These are phyloP conservation scores for Leucoraja erinaceus DNA, from an alignment of 2,113 vertebrate species.

Conservation along the genomic window DNA sequence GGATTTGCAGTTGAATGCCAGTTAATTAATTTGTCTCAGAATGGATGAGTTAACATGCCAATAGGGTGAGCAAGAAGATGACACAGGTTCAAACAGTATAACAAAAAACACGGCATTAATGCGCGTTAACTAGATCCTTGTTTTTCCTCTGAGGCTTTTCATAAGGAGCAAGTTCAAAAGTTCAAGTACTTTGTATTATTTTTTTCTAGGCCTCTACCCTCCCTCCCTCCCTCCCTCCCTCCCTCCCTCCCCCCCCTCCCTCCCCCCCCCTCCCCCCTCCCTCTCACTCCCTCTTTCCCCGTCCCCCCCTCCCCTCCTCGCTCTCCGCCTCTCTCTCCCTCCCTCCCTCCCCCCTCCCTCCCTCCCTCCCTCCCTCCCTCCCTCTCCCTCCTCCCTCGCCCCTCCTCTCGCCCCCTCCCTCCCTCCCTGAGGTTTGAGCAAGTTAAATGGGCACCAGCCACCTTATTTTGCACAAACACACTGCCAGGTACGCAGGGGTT, in stretches of 20 bases:
- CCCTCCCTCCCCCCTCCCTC: no score
- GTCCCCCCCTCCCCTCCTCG: no score
- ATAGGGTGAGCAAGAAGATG: constrained; percentile 7
- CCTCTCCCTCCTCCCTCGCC: no score
- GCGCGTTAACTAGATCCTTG: neutral
- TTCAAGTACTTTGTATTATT: neutral
- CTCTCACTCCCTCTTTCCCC: no score
- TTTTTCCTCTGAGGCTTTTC: neutral
- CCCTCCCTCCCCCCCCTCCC: no score
- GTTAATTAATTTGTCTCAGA: neutral
- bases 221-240: no score
- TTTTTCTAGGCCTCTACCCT: neutral
- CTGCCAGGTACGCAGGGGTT: no score
- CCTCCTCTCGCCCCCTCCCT: no score
- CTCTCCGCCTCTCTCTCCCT: no score
- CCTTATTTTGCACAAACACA: neutral
- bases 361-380: no score
- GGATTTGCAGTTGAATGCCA: constrained; percentile 2
- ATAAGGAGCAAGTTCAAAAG: neutral
- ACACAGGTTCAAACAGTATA: neutral
- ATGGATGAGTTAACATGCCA: constrained; percentile 5
- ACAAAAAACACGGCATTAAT: neutral
- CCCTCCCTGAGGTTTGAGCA: neutral
- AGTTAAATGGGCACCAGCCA: neutral
- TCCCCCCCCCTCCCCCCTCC: no score